phyloP scores from a whole-genome alignment of 2,113 vertebrate species.

The Chlorocebus sabaeus region DNA sequence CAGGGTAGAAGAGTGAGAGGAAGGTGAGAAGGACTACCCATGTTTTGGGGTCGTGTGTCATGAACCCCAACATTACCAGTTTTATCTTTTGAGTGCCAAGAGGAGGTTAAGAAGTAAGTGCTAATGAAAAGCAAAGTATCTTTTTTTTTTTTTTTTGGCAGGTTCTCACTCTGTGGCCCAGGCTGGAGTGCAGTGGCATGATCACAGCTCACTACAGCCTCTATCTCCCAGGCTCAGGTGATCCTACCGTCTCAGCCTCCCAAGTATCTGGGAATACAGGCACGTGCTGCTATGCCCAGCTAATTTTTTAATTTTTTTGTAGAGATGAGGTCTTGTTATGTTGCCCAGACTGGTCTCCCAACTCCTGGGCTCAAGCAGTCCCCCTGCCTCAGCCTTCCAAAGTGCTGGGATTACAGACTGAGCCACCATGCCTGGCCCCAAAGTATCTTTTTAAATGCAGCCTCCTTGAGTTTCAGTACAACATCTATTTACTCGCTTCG shows the following conservation, averaged over 20 bases:
- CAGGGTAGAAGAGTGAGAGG: background rate
- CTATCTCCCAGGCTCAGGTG: background rate
- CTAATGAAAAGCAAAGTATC: background rate
- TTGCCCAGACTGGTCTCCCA: background rate
- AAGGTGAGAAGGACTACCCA: no score
- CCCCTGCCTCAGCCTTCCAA: background rate
- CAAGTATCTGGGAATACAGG: background rate
- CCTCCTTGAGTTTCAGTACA: background rate
- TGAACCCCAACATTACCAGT: background rate
- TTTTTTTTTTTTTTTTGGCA: background rate
- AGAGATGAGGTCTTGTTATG: background rate
- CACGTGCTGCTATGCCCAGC: no score
- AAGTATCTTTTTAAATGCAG: background rate
- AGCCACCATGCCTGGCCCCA: background rate
- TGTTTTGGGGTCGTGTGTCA: background rate
- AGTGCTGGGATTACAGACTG: background rate
- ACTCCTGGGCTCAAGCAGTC: background rate
- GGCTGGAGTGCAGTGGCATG: background rate
- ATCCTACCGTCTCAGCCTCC: background rate
- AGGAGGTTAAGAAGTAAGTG: background rate
- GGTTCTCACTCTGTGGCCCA: background rate
- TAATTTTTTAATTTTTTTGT: background rate
- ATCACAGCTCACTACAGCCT: no score
- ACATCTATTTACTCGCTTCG: background rate
- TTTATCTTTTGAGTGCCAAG: background rate